Percentiles rank a stretch among this genome's conserved stretches.
Conservation (phyloP, 2,888 invertebrate species). For the Eremobia ochroleuca region DNA sequence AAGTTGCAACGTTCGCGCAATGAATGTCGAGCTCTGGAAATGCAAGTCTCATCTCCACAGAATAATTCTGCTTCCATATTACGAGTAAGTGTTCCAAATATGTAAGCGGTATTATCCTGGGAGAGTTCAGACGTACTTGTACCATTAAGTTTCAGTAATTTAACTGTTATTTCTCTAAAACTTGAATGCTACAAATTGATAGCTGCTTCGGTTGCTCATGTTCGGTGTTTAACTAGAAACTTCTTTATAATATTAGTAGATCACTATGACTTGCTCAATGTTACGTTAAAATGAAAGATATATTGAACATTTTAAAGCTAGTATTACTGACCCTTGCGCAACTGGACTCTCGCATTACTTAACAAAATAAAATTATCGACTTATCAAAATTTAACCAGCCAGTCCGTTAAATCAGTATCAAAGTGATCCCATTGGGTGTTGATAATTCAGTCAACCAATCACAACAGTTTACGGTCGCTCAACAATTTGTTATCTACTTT, state of each 20-base stretch:
- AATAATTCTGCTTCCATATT: conserved; percentile 17
- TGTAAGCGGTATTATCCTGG: conserved; percentile 7
- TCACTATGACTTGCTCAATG: not conserved
- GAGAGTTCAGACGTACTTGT: conserved; percentile 2
- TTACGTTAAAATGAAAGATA: not conserved
- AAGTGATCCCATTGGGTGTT: not conserved
- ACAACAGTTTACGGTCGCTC: not conserved
- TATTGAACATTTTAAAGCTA: not conserved
- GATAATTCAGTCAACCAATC: not conserved
- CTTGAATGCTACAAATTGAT: not conserved
- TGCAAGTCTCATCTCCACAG: conserved; percentile 17
- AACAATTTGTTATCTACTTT: no score
- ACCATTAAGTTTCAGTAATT: not conserved
- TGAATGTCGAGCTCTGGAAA: conserved; percentile 24
- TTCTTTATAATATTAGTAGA: not conserved
- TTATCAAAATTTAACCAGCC: not conserved
- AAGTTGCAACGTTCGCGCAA: conserved; percentile 19
- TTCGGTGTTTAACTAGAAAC: not conserved
- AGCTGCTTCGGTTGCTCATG: not conserved
- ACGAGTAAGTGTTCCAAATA: conserved; percentile 18
- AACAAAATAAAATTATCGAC: not conserved
- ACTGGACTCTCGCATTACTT: not conserved
- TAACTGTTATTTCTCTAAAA: not conserved
- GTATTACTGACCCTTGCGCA: no score
- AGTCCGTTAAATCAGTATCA: no score